A percentile compares a stretch with the other conserved stretches of the same genome.
Evolutionary conservation across 1,140 invertebrate species (phyloP).

Genomic region (Lucilia sericata): DNA sequence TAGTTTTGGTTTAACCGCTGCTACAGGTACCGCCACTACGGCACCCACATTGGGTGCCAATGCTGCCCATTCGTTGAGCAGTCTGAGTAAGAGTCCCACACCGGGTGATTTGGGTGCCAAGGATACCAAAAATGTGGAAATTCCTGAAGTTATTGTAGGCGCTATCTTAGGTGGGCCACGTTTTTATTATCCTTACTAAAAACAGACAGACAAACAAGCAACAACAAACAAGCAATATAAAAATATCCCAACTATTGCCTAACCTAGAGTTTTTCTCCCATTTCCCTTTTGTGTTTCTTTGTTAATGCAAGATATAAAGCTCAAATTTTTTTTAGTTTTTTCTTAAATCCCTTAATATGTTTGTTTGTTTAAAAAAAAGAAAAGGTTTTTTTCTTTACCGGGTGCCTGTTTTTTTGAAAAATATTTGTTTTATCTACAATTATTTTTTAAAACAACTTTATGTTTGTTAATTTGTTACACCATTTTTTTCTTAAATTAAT

Average conservation of each 20-base stretch:
- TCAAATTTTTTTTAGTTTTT: background rate
- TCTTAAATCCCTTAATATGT: background rate
- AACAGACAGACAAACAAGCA: conserved; percentile 30
- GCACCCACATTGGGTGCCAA: conserved; percentile 82
- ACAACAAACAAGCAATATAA: background rate
- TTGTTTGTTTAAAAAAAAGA: background rate
- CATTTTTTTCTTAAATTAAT: background rate
- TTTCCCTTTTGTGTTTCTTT: background rate
- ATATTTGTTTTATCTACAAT: background rate
- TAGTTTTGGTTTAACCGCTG: conserved; percentile 79
- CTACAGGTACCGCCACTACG: conserved; percentile 73
- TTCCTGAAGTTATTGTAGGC: conserved; percentile 94
- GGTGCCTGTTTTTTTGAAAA: conserved; percentile 6
- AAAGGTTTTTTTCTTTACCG: too few relatives aligned
- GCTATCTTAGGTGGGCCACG: conserved; percentile 86
- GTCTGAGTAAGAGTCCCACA: conserved; percentile 87
- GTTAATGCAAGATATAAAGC: background rate
- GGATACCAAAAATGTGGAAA: conserved; percentile 90
- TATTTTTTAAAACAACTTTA: background rate
- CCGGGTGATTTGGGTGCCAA: conserved; percentile 80
- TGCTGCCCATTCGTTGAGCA: conserved; percentile 77
- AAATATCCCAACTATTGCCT: background rate
- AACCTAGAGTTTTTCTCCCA: background rate
- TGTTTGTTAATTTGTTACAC: conserved; percentile 7
- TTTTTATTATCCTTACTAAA: conserved; percentile 63